These are phyloP conservation scores for Engraulis encrasicolus DNA, from an alignment of 2,113 vertebrate species.

Conservation along the genomic window DNA sequence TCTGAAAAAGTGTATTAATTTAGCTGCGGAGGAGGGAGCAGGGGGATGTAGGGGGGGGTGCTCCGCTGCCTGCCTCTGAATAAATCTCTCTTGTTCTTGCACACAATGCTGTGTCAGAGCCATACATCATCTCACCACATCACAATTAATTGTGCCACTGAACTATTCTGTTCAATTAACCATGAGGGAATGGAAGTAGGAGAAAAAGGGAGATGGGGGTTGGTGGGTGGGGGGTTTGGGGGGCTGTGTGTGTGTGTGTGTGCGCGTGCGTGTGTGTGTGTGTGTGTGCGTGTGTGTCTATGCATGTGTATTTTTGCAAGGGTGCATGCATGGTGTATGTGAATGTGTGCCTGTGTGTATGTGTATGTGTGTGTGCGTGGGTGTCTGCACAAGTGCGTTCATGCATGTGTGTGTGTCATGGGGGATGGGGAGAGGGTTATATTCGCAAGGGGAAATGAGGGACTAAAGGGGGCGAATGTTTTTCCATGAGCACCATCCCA, in stretches of 20 bases:
- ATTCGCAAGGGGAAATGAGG: no score
- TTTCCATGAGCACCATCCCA: not conserved
- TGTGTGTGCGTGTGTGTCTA: no score
- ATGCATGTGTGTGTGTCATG: no score
- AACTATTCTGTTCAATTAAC: slow-evolving; percentile 80
- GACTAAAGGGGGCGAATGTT: not conserved
- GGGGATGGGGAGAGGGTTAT: not conserved
- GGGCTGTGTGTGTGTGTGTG: not conserved
- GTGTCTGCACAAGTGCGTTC: no score
- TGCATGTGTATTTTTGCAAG: no score
- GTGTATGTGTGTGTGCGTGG: no score
- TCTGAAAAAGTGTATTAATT: slow-evolving; percentile 78
- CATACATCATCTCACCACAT: slow-evolving; percentile 78
- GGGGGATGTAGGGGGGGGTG: slow-evolving; percentile 58
- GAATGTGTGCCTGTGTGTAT: no score
- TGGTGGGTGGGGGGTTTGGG: not conserved
- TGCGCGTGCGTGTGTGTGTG: no score
- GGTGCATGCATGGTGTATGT: no score
- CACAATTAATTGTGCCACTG: slow-evolving; percentile 79
- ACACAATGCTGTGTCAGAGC: slow-evolving; percentile 74
- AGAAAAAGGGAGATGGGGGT: slow-evolving; percentile 11
- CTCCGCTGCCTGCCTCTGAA: slow-evolving; percentile 68
- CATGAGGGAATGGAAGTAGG: slow-evolving; percentile 63
- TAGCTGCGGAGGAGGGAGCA: slow-evolving; percentile 61
- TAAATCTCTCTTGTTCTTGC: slow-evolving; percentile 80